Base-by-base conservation (phyloP, 1,140 invertebrate genomes). In the Leguminivora glycinivorella region DNA sequence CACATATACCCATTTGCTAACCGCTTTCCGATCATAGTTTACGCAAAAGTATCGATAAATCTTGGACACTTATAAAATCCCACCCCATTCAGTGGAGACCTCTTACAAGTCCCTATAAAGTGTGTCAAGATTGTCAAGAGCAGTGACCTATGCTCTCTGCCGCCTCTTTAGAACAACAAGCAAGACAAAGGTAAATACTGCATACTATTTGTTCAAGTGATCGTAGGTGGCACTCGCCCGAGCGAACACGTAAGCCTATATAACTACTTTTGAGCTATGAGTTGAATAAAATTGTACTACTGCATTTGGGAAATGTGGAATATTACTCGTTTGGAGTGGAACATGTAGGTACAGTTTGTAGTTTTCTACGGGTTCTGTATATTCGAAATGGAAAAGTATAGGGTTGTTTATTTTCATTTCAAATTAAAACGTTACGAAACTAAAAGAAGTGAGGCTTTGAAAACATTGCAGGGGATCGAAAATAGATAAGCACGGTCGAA, bases 171-270 rank as follows among this genome's bases (percentile, higher is more conserved):
- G 81, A 79, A 83, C 81, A 83, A 84, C 79, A 84, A 73, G 72
- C 74, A 75, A 80, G 78, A 75, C 72, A 81, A 83, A 87, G 82
- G 80, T 81, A 87, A 82, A 87, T 78, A 84, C 70, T 71, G 78
- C 70, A 29, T 72, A 73, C 72, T 83, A 78, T 84, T 83, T 85
- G 79, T 78, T 75, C 80, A 87, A 85, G 80, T 84, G 82, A 67
- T 73, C 72, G 83, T 83, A 83, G 82, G 82, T 81, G 76, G 78
- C 73, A 81, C 81, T 81, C 75, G 73, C 71, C 73, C 70, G 71
- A 69, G 75, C 72, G 75, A 78, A 76, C 14, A 29, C 19, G 47
- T 52, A 22, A 22, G 47, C 47, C 26, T 17, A 31, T 63, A 63
- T 63, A 63, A 26, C 58, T 34, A 17, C 25, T 29, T 63, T 29